Evolutionary conservation across 37 sponge, comb jelly and placozoan species (phyloP).

Genomic region (Tethya wilhelma): DNA sequence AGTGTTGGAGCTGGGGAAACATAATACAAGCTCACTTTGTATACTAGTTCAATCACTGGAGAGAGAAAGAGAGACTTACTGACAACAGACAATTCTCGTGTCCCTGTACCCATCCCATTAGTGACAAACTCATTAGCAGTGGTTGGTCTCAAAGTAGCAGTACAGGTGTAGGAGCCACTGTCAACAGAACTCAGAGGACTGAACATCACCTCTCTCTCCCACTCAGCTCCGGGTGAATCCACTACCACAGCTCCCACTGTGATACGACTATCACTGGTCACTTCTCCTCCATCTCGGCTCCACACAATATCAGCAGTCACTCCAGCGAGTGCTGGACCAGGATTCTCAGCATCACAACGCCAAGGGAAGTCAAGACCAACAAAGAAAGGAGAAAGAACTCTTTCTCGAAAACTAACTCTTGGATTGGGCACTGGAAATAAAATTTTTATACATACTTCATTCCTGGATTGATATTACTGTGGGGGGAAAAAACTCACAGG

Average conservation of each 20-base stretch:
- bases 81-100: not conserved
- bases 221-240: not conserved
- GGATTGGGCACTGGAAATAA: too few species aligned
- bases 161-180: not conserved
- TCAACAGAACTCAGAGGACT: conserved; percentile 5
- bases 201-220: not conserved
- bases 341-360: too few species aligned
- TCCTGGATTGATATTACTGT: too few species aligned
- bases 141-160: not conserved
- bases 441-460: too few species aligned
- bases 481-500: too few species aligned
- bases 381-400: not conserved
- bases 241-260: not conserved
- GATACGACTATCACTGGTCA: not conserved
- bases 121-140: not conserved
- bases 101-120: not conserved
- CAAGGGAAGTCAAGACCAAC: not conserved
- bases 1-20: not conserved
- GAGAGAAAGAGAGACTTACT: not conserved
- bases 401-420: not conserved
- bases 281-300: not conserved
- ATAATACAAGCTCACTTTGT: not conserved
- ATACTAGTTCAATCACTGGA: not conserved
- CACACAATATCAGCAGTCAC: not conserved
- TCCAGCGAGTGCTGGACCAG: not conserved